Evolutionary conservation across 1,140 invertebrate genomes (phyloP).

Genomic region (Bombus breviceps): DNA sequence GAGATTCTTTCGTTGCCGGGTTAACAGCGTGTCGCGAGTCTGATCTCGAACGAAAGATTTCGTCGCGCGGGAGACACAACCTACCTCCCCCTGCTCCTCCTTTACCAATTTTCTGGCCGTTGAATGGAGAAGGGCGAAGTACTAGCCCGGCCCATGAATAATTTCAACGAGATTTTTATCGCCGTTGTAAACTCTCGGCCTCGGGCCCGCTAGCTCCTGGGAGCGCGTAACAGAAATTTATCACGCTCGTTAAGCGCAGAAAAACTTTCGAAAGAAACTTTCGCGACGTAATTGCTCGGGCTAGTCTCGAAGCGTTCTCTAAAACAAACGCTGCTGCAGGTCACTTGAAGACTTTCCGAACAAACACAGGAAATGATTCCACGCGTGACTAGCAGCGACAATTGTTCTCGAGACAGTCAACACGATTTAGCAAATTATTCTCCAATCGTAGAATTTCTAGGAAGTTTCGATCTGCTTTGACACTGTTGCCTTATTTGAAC

Average conservation of each 20-base stretch:
- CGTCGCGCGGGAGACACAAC: background rate
- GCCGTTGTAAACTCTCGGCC: constrained; percentile 69
- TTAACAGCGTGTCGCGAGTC: constrained; percentile 26
- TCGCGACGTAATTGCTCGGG: constrained; percentile 77
- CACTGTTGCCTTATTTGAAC: background rate
- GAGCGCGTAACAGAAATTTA: constrained; percentile 79
- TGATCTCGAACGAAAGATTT: constrained; percentile 9
- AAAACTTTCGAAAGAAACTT: constrained; percentile 77
- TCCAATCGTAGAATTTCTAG: background rate
- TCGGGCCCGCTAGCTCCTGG: constrained; percentile 42
- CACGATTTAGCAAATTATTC: constrained; percentile 16
- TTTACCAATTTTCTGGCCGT: constrained; percentile 35
- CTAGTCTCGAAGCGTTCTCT: constrained; percentile 54
- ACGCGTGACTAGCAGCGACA: constrained; percentile 13
- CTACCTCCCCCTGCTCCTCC: too few species aligned
- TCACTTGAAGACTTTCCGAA: constrained; percentile 33
- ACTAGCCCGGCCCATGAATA: constrained; percentile 73
- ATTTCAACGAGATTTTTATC: constrained; percentile 77
- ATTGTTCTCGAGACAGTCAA: background rate
- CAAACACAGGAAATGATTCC: constrained; percentile 37
- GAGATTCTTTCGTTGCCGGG: background rate
- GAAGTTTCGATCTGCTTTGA: background rate
- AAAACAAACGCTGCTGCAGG: constrained; percentile 49
- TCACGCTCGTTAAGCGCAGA: constrained; percentile 79
- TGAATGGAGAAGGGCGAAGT: constrained; percentile 30